Percentiles rank a stretch among this genome's conserved stretches.
phyloP scores from a whole-genome alignment of 2,113 vertebrate species.

The Mastomys coucha region DNA sequence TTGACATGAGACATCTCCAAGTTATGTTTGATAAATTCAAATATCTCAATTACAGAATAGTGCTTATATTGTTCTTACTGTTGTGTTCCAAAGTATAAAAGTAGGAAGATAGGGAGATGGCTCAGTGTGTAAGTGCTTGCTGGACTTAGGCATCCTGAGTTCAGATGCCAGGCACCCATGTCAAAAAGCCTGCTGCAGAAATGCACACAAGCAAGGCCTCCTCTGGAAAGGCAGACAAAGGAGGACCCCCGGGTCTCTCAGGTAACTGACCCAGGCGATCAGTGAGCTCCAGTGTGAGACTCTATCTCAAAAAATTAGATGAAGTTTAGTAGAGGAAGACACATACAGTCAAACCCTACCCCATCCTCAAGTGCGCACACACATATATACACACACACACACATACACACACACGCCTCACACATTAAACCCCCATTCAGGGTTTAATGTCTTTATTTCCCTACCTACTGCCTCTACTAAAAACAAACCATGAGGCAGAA shows the following conservation, averaged over 20 bases:
- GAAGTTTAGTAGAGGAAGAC: not conserved
- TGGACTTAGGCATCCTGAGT: too few relatives aligned
- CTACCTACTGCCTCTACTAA: not conserved
- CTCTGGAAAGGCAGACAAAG: not conserved
- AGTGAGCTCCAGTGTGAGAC: not conserved
- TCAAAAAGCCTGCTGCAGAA: not conserved
- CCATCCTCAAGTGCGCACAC: not conserved
- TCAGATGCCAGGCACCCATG: not conserved
- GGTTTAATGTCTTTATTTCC: not conserved
- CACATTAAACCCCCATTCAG: too few relatives aligned
- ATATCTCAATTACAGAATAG: not conserved
- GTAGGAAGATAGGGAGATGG: not conserved
- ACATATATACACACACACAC: not conserved
- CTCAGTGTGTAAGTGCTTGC: not conserved
- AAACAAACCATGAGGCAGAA: not conserved
- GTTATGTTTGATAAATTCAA: not conserved
- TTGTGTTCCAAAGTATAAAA: not conserved
- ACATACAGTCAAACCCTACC: not conserved
- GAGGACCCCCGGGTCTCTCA: not conserved
- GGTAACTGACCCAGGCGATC: not conserved
- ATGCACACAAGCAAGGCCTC: not conserved
- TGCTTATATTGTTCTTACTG: not conserved
- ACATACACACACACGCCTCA: not conserved
- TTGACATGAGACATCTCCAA: constrained; percentile 34
- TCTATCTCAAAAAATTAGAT: not conserved